Conservation (phyloP, 2,113 vertebrate genomes). For the Dendropsophus ebraccatus region DNA sequence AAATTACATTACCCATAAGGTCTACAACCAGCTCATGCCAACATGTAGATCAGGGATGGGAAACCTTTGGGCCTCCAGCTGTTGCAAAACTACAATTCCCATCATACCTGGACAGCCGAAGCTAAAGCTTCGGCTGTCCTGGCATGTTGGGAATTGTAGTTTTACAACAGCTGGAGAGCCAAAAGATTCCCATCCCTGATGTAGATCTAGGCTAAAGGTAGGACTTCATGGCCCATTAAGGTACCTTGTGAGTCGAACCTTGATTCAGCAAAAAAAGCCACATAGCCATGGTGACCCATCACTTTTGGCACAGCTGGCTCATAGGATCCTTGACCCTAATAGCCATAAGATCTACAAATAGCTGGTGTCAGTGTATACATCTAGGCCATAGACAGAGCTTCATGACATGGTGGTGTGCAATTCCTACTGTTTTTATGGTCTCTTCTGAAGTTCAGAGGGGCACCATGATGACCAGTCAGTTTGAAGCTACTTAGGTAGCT, state of each 20-base stretch:
- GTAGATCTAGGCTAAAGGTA: no score
- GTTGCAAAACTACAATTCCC: no score
- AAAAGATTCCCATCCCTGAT: no score
- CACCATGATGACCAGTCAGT: no score
- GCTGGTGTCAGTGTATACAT: neutral
- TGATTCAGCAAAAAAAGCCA: neutral
- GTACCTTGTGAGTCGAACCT: constrained; percentile 1
- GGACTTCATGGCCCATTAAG: no score
- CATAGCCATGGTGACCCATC: constrained; percentile 19
- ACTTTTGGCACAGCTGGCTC: no score
- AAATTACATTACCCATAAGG: neutral
- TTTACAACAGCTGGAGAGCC: no score
- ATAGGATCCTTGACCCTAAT: neutral
- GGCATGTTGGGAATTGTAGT: no score
- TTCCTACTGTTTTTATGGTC: constrained; percentile 61
- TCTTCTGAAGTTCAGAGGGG: constrained; percentile 62
- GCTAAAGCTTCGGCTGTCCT: no score
- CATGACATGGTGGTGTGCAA: constrained; percentile 19
- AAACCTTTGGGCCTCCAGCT: no score
- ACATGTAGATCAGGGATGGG: neutral
- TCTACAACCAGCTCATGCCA: neutral
- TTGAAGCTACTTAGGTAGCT: no score
- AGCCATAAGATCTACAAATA: neutral
- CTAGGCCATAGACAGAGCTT: neutral
- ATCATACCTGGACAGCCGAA: no score